Base-by-base conservation (phyloP, 2,888 invertebrate species). In the Himalopsyche kuldschensis region DNA sequence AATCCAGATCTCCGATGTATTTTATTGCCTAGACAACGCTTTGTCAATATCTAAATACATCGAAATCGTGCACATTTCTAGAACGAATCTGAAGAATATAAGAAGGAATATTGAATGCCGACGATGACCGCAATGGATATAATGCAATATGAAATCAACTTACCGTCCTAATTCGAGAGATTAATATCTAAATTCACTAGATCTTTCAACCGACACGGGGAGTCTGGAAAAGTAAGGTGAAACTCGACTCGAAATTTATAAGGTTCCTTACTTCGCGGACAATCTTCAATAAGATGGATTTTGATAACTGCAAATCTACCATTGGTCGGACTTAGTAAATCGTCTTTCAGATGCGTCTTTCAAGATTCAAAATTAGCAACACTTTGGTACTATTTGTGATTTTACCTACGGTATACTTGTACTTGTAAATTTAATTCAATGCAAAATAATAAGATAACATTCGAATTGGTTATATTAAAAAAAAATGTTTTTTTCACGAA, bases 301-400 rank as follows among this genome's bases (percentile, higher is more conserved):
- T 91, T 91, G 91, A 91, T 91, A 90, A 91, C 90, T 90, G 91
- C 91, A 91, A 90, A 90, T 90, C 90, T 89, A 89, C 91, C 79
- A 85, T 85, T 85, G 85, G 91, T 90, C 91, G 91, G 90, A 90
- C 91, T 82, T 77, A 90, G 89, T 91, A 91, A 90, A 90, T 92
- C 91, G 90, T 92, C 91, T 91, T 91, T 90, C 92, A 92, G 89
- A 89, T 89, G 92, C 90, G 91, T 92, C 92, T 92, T 91, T 91
- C 92, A 91, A 88, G 87, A 87, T 87, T 88, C 47, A 46, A 20
- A 75, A 41, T 35, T 84, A 77, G 84, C 82, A 84, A 84, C 84
- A 82, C 78, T 84, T 15, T 27, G 24, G 10, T 63, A 8, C n/a
- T 63, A 63, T 17, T 5, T n/a, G 17, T 76, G 1, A 31, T 47